Percentiles rank a stretch among this genome's conserved stretches.
phyloP scores from a whole-genome alignment of 2,113 vertebrate genomes.

The Colossoma macropomum region DNA sequence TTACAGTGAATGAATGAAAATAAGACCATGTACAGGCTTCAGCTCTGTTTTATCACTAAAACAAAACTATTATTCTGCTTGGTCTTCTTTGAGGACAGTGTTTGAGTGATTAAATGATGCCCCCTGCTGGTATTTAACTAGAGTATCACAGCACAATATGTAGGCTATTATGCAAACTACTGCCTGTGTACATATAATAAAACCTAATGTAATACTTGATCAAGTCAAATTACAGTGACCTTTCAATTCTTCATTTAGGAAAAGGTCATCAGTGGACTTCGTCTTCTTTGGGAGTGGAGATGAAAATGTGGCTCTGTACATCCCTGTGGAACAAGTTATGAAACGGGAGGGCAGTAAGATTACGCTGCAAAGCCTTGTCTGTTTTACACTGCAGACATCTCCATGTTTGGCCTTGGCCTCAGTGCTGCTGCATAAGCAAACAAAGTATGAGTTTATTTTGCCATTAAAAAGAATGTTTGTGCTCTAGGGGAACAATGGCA shows the following conservation, averaged over 20 bases:
- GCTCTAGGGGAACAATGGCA: background rate
- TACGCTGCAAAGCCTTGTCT: background rate
- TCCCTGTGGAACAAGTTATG: background rate
- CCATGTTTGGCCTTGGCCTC: background rate
- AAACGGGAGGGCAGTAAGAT: background rate
- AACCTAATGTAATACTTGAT: too few species aligned
- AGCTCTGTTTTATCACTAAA: background rate
- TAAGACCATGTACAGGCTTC: background rate
- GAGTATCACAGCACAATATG: background rate
- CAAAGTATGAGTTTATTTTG: background rate
- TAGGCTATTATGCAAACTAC: too few species aligned
- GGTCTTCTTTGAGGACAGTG: background rate
- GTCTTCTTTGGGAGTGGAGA: background rate
- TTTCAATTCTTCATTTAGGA: background rate
- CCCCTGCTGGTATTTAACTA: conserved; percentile 18
- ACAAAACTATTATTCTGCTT: background rate
- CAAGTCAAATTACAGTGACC: too few species aligned
- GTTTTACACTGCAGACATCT: background rate
- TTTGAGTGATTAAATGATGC: background rate
- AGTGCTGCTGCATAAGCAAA: background rate
- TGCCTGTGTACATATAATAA: too few species aligned
- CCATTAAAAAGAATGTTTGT: background rate
- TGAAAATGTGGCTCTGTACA: background rate
- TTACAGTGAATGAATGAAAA: background rate
- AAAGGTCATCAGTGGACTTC: background rate